Conservation (phyloP, 2,888 invertebrate genomes). For the Hybos culiciformis region DNA sequence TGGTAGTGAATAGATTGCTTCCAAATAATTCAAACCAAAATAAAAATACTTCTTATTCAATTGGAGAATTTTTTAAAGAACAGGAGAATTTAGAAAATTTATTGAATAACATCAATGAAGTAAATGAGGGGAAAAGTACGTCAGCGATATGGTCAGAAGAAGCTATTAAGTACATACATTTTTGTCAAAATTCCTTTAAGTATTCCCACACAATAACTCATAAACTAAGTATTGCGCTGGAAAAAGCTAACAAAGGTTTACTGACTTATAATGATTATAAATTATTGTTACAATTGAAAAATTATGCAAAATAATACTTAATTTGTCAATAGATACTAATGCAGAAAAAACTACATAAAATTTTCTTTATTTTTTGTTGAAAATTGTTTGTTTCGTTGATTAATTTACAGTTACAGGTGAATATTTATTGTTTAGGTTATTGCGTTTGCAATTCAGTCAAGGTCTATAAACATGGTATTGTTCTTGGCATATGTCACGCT, state of each 20-base stretch:
- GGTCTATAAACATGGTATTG: too few relatives aligned
- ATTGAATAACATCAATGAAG: constrained; percentile 18
- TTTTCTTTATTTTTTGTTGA: too few relatives aligned
- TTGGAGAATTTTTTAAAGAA: constrained; percentile 12
- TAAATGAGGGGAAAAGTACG: not conserved
- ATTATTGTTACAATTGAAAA: too few relatives aligned
- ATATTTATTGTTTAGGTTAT: too few relatives aligned
- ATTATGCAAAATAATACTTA: too few relatives aligned
- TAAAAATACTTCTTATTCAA: constrained; percentile 5
- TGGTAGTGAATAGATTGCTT: too few relatives aligned
- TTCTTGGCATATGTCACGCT: too few relatives aligned
- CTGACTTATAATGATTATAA: constrained; percentile 33
- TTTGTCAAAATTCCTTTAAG: constrained; percentile 16
- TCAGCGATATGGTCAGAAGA: constrained; percentile 27
- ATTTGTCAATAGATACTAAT: too few relatives aligned
- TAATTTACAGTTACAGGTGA: too few relatives aligned
- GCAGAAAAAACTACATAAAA: too few relatives aligned
- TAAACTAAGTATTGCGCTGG: constrained; percentile 24
- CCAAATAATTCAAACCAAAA: not conserved
- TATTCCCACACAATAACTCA: constrained; percentile 15
- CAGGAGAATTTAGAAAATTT: constrained; percentile 18
- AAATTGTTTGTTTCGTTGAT: too few relatives aligned
- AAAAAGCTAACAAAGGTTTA: constrained; percentile 25
- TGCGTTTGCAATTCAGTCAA: too few relatives aligned
- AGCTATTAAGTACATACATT: constrained; percentile 26